Evolutionary conservation across 2,113 vertebrate species (phyloP).

Genomic region (Siniperca knerii): DNA sequence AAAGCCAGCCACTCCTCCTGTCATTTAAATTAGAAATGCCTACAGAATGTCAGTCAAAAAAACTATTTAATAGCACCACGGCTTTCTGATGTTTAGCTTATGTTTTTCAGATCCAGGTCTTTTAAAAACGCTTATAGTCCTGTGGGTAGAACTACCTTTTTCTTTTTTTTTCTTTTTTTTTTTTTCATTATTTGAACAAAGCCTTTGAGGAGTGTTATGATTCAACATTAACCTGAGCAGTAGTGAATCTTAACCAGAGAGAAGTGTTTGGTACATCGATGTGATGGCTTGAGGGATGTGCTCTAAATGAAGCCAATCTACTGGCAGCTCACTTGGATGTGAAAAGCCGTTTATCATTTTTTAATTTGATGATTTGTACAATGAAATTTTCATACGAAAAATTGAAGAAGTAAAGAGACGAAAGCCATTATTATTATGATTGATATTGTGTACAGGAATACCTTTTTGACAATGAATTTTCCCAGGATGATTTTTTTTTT

Average conservation of each 20-base stretch:
- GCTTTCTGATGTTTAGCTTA: neutral
- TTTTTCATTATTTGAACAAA: neutral
- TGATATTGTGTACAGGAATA: slow-evolving; percentile 16
- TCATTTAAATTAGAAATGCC: neutral
- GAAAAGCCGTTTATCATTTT: neutral
- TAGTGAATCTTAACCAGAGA: neutral
- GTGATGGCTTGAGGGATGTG: neutral
- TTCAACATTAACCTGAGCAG: neutral
- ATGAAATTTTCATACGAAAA: neutral
- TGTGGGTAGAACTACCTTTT: neutral
- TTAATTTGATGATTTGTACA: slow-evolving; percentile 21
- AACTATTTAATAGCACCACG: neutral
- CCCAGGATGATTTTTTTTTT: neutral
- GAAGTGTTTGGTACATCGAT: neutral
- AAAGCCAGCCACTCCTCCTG: neutral
- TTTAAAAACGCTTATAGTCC: neutral
- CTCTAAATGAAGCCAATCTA: neutral
- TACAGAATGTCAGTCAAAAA: neutral
- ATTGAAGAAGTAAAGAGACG: slow-evolving; percentile 4
- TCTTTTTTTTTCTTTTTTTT: too few species aligned
- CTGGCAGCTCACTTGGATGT: slow-evolving; percentile 17
- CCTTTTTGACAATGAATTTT: slow-evolving; percentile 9
- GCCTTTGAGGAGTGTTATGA: neutral
- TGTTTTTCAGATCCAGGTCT: neutral
- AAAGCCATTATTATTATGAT: slow-evolving; percentile 35